Evolutionary conservation across 2,113 vertebrate genomes (phyloP).

Genomic region (Erythrocercus mccallii): DNA sequence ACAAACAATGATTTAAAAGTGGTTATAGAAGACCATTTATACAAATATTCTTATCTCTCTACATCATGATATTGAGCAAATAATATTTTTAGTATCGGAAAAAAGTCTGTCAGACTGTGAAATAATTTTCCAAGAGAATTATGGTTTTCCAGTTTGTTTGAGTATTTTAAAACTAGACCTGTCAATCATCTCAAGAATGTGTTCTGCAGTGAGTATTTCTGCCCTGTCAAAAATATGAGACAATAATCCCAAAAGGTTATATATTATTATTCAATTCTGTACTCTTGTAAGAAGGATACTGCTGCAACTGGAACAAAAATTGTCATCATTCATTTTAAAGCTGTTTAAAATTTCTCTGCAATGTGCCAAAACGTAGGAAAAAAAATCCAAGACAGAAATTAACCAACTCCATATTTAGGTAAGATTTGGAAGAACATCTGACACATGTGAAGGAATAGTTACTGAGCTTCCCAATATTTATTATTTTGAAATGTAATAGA

Average conservation of each 20-base stretch:
- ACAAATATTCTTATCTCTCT: not conserved
- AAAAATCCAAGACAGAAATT: not conserved
- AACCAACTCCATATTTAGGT: not conserved
- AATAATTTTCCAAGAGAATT: not conserved
- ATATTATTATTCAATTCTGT: slow-evolving; percentile 1
- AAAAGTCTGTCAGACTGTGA: not conserved
- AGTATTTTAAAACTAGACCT: slow-evolving; percentile 5
- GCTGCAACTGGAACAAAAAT: slow-evolving; percentile 2
- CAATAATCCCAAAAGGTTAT: slow-evolving; percentile 27
- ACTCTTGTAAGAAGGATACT: not conserved
- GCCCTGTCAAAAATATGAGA: slow-evolving; percentile 16
- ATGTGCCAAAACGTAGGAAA: not conserved
- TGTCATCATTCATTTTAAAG: slow-evolving; percentile 22
- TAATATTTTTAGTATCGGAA: not conserved
- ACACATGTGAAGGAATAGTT: not conserved
- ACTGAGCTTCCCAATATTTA: not conserved
- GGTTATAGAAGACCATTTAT: not conserved
- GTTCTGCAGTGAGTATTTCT: not conserved
- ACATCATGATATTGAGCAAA: not conserved
- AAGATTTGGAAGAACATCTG: not conserved
- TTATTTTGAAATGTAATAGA: not conserved
- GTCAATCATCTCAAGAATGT: not conserved
- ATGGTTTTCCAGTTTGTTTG: not conserved
- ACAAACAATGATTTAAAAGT: not conserved
- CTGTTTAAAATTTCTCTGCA: not conserved